phyloP scores from a whole-genome alignment of 1,140 invertebrate species.

The Drosophila jambulina region DNA sequence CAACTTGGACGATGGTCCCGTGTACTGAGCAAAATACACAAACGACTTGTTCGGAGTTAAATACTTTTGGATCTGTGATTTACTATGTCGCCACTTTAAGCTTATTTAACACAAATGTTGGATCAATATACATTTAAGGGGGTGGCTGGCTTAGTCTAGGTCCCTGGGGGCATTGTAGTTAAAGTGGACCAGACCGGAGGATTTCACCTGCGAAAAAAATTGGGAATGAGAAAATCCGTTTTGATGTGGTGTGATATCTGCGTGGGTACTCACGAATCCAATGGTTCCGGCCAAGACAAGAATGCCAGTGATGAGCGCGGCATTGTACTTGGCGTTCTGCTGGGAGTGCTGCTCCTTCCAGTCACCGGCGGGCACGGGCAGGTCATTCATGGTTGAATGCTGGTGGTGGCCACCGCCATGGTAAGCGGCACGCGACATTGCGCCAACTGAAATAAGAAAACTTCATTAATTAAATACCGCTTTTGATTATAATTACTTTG shows the following conservation, averaged over 20 bases:
- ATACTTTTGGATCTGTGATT: conserved; percentile 63
- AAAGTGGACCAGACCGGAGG: conserved; percentile 87
- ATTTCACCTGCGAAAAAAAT: conserved; percentile 85
- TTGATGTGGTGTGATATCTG: no score
- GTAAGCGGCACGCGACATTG: conserved; percentile 79
- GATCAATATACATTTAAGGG: conserved; percentile 55
- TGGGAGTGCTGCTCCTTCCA: conserved; percentile 89
- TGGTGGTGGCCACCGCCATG: conserved; percentile 72
- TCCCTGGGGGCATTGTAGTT: conserved; percentile 87
- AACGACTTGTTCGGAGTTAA: conserved; percentile 6
- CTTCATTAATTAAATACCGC: not conserved
- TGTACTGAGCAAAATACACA: conserved; percentile 86
- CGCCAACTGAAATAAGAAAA: conserved; percentile 58
- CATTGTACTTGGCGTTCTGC: conserved; percentile 89
- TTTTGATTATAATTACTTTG: no score
- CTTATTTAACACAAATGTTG: conserved; percentile 78
- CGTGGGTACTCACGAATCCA: conserved; percentile 86
- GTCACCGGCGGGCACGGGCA: conserved; percentile 90
- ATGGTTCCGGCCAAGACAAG: conserved; percentile 87
- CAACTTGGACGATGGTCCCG: conserved; percentile 92
- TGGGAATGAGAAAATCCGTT: not conserved
- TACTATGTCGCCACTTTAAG: conserved; percentile 76
- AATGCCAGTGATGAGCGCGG: conserved; percentile 88
- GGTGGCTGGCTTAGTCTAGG: conserved; percentile 85
- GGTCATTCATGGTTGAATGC: conserved; percentile 88